Conservation (phyloP, 2,888 invertebrate genomes). For the Sericinus montela region DNA sequence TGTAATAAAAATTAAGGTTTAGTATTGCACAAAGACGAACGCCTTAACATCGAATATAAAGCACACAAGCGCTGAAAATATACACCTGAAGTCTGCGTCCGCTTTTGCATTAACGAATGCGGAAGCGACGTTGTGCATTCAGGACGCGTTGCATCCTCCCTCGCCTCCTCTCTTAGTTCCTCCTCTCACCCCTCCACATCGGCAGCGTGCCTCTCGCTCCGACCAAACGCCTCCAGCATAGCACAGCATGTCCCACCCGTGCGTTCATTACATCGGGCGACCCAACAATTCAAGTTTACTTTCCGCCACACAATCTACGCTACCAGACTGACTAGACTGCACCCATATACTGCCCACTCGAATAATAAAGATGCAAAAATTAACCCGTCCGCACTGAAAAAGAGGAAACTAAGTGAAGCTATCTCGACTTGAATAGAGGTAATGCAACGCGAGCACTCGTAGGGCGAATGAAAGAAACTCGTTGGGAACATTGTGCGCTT, state of each 20-base stretch:
- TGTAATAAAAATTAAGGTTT: conserved; percentile 71
- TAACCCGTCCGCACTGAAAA: conserved; percentile 71
- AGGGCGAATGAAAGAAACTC: conserved; percentile 75
- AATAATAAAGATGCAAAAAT: conserved; percentile 79
- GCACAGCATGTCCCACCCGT: conserved; percentile 69
- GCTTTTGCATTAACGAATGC: conserved; percentile 80
- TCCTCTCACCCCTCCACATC: conserved; percentile 33
- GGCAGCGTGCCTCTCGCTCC: conserved; percentile 54
- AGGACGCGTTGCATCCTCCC: conserved; percentile 66
- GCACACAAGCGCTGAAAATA: conserved; percentile 76
- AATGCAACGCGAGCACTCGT: conserved; percentile 71
- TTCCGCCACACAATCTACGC: conserved; percentile 75
- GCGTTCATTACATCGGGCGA: conserved; percentile 76
- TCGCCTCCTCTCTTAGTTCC: conserved; percentile 33
- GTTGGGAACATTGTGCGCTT: conserved; percentile 55
- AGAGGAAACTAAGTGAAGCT: conserved; percentile 79
- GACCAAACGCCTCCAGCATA: conserved; percentile 67
- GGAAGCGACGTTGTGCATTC: conserved; percentile 78
- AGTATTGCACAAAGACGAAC: conserved; percentile 70
- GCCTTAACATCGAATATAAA: conserved; percentile 71
- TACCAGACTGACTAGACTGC: conserved; percentile 67
- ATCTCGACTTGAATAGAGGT: conserved; percentile 74
- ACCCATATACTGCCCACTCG: conserved; percentile 68
- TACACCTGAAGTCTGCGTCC: conserved; percentile 77
- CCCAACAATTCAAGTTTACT: conserved; percentile 79